phyloP scores from a whole-genome alignment of 2,797 vertebrate species.

The Cyprinodon diabolis region DNA sequence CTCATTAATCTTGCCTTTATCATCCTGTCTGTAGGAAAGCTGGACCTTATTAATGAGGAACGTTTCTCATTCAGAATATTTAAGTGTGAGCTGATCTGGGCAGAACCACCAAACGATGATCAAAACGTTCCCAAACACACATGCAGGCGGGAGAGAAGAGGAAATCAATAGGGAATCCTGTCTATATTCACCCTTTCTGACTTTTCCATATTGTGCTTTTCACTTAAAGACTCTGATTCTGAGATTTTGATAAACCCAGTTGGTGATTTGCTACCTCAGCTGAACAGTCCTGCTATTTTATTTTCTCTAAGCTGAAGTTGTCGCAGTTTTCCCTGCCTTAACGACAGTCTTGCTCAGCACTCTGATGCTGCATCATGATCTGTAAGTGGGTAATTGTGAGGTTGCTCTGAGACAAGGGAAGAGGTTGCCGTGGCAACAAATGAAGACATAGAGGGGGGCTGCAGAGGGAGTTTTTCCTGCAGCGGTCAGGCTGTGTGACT shows the following conservation, averaged over 20 bases:
- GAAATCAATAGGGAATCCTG: not conserved
- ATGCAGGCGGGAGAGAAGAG: not conserved
- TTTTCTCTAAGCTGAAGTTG: not conserved
- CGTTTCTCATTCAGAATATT: not conserved
- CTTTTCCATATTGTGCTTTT: too few species aligned
- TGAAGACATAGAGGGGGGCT: conserved; percentile 24
- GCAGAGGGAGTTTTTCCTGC: conserved; percentile 8
- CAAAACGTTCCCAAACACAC: too few species aligned
- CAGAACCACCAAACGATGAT: not conserved
- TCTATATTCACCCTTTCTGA: not conserved
- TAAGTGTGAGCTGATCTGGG: not conserved
- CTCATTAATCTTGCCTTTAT: not conserved
- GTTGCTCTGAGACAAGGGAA: conserved; percentile 12
- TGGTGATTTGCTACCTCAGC: too few species aligned
- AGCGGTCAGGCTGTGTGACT: conserved; percentile 5
- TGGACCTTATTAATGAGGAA: not conserved
- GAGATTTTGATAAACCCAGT: too few species aligned
- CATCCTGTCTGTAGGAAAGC: not conserved
- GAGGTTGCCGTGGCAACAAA: conserved; percentile 55
- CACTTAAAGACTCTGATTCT: too few species aligned
- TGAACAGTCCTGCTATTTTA: not conserved
- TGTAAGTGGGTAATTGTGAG: conserved; percentile 6
- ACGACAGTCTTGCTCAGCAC: not conserved
- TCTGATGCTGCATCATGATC: conserved; percentile 16
- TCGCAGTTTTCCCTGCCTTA: not conserved